Evolutionary conservation across 2,113 vertebrate species (phyloP).

Genomic region (Anoplopoma fimbria): DNA sequence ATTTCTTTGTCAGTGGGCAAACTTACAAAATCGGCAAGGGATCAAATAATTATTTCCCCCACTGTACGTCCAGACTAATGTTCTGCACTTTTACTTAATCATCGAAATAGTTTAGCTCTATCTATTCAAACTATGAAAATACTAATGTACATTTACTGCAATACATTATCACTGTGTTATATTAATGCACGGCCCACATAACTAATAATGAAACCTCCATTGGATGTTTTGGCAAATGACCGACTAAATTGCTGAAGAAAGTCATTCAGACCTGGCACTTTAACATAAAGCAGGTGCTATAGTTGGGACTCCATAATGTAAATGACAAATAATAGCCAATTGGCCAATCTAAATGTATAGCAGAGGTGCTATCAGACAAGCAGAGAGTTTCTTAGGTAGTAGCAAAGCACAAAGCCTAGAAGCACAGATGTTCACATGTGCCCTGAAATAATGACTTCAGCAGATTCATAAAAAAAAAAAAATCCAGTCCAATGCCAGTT

Average conservation of each 20-base stretch:
- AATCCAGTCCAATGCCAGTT: not conserved
- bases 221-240: constrained; percentile 11
- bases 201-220: not conserved
- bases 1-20: too few relatives aligned
- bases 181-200: not conserved
- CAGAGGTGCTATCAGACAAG: not conserved
- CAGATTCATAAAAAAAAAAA: constrained; percentile 41
- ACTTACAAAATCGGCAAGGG: too few relatives aligned
- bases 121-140: constrained; percentile 28
- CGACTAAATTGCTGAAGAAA: not conserved
- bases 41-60: too few relatives aligned
- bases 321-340: not conserved
- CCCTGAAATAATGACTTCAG: constrained; percentile 35
- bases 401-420: not conserved
- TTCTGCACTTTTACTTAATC: constrained; percentile 23
- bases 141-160: constrained; percentile 22
- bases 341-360: not conserved
- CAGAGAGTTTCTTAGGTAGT: not conserved
- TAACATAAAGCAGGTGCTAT: constrained; percentile 8
- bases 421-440: constrained; percentile 42
- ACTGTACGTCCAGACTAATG: constrained; percentile 38
- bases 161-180: not conserved
- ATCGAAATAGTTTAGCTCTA: not conserved
- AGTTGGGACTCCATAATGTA: not conserved
- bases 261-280: constrained; percentile 1